These are phyloP conservation scores for Melinopterus prodromus DNA, from an alignment of 2,888 invertebrate species.

Conservation along the genomic window DNA sequence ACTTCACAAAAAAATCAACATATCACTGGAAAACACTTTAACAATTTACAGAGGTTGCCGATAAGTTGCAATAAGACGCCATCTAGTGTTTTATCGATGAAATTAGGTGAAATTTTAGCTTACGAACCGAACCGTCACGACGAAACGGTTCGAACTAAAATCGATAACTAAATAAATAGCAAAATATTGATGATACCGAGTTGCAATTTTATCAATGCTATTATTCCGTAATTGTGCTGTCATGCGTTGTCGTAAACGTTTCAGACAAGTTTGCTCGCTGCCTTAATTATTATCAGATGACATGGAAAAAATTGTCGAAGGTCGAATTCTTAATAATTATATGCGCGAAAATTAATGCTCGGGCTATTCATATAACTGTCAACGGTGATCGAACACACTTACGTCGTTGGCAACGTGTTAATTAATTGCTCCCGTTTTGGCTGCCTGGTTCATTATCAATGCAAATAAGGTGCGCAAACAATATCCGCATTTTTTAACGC, in stretches of 20 bases:
- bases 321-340: neutral
- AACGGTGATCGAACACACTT: neutral
- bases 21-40: neutral
- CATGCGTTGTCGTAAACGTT: neutral
- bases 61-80: neutral
- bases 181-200: neutral
- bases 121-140: no score
- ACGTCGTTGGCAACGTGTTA: neutral
- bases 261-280: neutral
- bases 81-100: neutral
- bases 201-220: neutral
- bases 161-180: neutral
- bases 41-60: neutral
- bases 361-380: neutral
- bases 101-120: neutral
- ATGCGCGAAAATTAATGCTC: neutral
- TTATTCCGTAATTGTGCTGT: neutral
- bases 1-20: neutral
- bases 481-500: neutral
- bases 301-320: slow-evolving; percentile 4
- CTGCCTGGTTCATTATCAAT: neutral
- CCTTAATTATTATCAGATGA: neutral
- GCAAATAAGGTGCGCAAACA: neutral
- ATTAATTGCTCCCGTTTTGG: neutral
- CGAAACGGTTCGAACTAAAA: neutral